Conservation (phyloP, 2,113 vertebrate genomes). For the Cavia porcellus region DNA sequence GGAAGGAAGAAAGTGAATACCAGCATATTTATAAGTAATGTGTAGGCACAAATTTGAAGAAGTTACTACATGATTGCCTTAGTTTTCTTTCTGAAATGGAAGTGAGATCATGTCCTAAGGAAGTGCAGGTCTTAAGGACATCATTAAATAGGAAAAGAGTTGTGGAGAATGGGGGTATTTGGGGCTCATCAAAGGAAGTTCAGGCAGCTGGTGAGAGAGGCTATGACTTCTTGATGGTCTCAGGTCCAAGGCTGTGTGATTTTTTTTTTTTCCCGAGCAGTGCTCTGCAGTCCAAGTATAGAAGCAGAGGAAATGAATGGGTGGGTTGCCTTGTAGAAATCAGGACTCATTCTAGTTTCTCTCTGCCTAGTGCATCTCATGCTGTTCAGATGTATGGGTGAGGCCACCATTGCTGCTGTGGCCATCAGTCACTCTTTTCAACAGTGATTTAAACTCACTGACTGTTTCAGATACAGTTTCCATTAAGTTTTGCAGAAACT, state of each 20-base stretch:
- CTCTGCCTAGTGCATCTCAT: neutral
- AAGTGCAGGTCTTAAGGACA: neutral
- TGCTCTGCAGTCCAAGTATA: neutral
- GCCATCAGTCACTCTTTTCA: neutral
- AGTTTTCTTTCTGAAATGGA: conserved; percentile 1
- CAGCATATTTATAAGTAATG: neutral
- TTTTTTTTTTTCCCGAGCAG: neutral
- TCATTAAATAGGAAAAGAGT: neutral
- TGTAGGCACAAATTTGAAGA: neutral
- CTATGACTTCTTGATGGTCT: neutral
- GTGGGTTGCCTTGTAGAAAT: neutral
- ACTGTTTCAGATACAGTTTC: neutral
- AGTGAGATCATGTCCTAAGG: neutral
- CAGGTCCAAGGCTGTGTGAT: neutral
- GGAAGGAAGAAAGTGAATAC: neutral
- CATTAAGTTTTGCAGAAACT: neutral
- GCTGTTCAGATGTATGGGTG: neutral
- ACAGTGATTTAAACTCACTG: neutral
- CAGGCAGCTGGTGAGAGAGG: neutral
- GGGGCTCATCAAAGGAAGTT: neutral
- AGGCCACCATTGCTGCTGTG: neutral
- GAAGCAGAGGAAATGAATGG: neutral
- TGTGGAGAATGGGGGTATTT: neutral
- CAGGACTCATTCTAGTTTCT: neutral
- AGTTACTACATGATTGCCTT: neutral